Conservation (phyloP, 2,888 invertebrate genomes). For the Epinotia demarniana region DNA sequence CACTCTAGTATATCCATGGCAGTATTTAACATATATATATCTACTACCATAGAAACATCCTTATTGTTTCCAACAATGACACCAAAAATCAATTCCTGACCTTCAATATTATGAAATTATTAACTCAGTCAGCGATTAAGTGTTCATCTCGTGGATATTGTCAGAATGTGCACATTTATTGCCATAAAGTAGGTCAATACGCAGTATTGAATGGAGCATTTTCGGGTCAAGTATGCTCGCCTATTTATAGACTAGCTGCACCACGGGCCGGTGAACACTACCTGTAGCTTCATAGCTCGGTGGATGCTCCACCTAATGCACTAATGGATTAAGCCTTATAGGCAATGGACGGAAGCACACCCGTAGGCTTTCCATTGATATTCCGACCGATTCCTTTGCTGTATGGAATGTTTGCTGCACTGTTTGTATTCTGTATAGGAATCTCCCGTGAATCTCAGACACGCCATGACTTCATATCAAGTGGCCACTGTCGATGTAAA, state of each 20-base stretch:
- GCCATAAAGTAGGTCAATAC: slow-evolving; percentile 38
- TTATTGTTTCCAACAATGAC: neutral
- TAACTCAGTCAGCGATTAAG: slow-evolving; percentile 8
- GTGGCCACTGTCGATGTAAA: no score
- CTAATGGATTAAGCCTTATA: slow-evolving; percentile 1
- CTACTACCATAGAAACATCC: neutral
- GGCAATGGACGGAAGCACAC: neutral
- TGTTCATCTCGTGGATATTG: slow-evolving; percentile 13
- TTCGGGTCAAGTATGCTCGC: slow-evolving; percentile 41
- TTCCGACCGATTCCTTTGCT: neutral
- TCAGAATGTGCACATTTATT: slow-evolving; percentile 17
- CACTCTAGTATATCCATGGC: neutral
- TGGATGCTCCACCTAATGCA: neutral
- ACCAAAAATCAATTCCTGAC: neutral
- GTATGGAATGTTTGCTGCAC: no score
- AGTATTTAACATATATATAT: neutral
- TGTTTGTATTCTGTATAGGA: neutral
- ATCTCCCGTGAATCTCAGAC: neutral
- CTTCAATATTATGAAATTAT: neutral
- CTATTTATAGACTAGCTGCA: slow-evolving; percentile 37
- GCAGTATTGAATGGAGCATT: slow-evolving; percentile 41
- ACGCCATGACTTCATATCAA: no score
- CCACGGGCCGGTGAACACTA: slow-evolving; percentile 3
- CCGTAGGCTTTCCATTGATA: neutral
- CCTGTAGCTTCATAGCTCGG: slow-evolving; percentile 6